Conservation (phyloP, 2,113 vertebrate species). For the Lucifuga dentata region DNA sequence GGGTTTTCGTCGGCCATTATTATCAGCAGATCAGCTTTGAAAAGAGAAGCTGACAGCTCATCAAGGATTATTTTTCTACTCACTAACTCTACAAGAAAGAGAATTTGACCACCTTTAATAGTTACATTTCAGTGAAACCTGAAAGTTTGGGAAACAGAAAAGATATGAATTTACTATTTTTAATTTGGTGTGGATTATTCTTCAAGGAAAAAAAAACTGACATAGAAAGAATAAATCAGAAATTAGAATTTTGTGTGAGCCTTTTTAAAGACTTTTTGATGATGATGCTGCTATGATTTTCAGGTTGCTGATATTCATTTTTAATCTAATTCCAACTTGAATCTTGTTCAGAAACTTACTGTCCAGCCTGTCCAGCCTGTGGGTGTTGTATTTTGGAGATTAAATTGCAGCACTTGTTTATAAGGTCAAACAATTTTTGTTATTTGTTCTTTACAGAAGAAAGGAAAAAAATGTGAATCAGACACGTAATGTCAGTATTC, state of each 20-base stretch:
- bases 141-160: neutral
- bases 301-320: conserved; percentile 54
- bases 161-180: too few relatives aligned
- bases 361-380: conserved; percentile 33
- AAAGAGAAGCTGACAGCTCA: neutral
- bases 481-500: conserved; percentile 69
- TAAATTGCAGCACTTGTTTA: conserved; percentile 79
- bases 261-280: conserved; percentile 12
- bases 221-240: neutral
- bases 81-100: conserved; percentile 33
- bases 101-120: conserved; percentile 23
- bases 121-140: conserved; percentile 8
- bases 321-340: conserved; percentile 36
- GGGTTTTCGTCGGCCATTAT: neutral
- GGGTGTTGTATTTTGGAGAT: conserved; percentile 60
- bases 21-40: neutral
- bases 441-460: conserved; percentile 59
- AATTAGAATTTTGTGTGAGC: conserved; percentile 5
- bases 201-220: conserved; percentile 1
- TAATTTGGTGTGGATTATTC: conserved; percentile 18
- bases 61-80: conserved; percentile 71
- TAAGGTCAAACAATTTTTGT: conserved; percentile 71
- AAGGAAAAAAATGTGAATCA: conserved; percentile 74
- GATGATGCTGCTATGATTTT: conserved; percentile 67
- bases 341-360: conserved; percentile 32